Conservation (phyloP, 2,888 invertebrate species). For the Leptothorax acervorum region DNA sequence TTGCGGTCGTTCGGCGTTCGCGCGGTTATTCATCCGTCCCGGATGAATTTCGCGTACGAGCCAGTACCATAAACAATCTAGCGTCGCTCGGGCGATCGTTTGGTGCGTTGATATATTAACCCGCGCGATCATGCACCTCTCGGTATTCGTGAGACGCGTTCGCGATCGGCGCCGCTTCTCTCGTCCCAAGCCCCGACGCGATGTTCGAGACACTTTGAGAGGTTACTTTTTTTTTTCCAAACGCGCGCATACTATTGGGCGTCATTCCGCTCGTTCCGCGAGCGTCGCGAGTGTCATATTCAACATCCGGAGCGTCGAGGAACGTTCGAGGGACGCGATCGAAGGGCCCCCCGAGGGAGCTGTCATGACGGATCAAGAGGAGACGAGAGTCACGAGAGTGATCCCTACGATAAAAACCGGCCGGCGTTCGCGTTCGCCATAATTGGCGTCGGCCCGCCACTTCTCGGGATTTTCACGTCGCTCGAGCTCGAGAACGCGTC, state of each 20-base stretch:
- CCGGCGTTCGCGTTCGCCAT: background rate
- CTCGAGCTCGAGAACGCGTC: background rate
- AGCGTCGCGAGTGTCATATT: background rate
- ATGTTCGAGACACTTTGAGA: background rate
- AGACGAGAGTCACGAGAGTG: background rate
- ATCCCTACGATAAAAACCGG: background rate
- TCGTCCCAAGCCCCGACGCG: background rate
- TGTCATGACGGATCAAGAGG: background rate
- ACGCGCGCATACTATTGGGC: too few relatives aligned
- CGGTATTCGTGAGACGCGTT: background rate
- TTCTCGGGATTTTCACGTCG: background rate
- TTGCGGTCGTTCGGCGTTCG: background rate
- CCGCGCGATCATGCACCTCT: background rate
- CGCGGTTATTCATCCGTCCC: background rate
- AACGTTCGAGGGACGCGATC: background rate
- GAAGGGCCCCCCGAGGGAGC: background rate
- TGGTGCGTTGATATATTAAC: too few relatives aligned
- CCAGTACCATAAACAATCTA: background rate
- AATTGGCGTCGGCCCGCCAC: background rate
- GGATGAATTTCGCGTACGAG: background rate
- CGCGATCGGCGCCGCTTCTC: background rate
- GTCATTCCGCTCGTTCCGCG: too few relatives aligned
- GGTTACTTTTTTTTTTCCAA: too few relatives aligned
- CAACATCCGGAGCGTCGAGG: background rate
- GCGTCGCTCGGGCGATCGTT: background rate